Percentiles rank a stretch among this genome's conserved stretches.
Conservation (phyloP, 1,140 invertebrate genomes). For the Alviniconcha marisindica region DNA sequence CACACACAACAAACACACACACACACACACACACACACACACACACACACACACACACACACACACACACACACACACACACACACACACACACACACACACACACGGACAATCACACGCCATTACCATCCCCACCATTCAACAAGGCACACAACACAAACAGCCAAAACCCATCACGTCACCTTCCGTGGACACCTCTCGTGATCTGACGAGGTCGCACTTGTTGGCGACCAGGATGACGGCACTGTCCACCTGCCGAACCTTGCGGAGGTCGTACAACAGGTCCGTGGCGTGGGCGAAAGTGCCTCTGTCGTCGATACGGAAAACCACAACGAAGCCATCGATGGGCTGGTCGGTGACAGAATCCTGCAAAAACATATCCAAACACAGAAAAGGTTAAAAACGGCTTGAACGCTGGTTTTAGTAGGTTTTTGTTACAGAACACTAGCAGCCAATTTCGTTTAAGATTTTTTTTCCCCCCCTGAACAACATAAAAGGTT, state of each 20-base stretch:
- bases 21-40: neutral
- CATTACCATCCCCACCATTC: neutral
- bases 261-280: slow-evolving; percentile 60
- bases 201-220: slow-evolving; percentile 92
- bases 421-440: too few relatives aligned
- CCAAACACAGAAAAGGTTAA: too few relatives aligned
- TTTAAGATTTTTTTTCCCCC: too few relatives aligned
- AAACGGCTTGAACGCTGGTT: too few relatives aligned
- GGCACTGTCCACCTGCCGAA: slow-evolving; percentile 75
- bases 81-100: neutral
- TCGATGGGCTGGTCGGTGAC: slow-evolving; percentile 76
- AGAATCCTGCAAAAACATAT: too few relatives aligned
- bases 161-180: slow-evolving; percentile 41
- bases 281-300: slow-evolving; percentile 60
- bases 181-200: slow-evolving; percentile 91
- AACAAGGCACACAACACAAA: neutral
- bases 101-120: neutral
- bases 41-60: neutral
- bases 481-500: too few relatives aligned
- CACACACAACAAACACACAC: neutral
- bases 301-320: slow-evolving; percentile 88
- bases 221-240: slow-evolving; percentile 98
- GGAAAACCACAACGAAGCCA: slow-evolving; percentile 94
- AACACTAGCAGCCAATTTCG: too few relatives aligned
- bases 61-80: slow-evolving; percentile 17